Conservation (phyloP, 2,113 vertebrate species). For the Cynoglossus semilaevis region DNA sequence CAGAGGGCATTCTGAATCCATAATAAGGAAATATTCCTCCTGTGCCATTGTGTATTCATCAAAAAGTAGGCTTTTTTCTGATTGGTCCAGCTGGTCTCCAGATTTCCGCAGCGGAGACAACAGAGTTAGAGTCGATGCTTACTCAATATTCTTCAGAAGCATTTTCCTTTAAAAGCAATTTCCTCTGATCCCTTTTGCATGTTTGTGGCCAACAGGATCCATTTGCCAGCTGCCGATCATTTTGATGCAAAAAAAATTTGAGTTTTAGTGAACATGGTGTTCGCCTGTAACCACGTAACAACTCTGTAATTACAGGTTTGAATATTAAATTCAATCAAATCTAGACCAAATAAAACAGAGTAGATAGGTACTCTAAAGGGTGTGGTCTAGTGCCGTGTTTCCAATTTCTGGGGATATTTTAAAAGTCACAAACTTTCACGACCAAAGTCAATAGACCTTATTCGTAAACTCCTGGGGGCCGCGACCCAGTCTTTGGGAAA, state of each 20-base stretch:
- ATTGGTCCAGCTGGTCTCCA: conserved; percentile 52
- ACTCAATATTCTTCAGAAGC: conserved; percentile 61
- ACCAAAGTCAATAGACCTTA: too few species aligned
- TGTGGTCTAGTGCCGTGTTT: too few species aligned
- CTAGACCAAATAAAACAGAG: too few species aligned
- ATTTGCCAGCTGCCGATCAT: conserved; percentile 60
- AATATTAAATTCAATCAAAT: too few species aligned
- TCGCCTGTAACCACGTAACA: conserved; percentile 25
- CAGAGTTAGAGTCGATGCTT: conserved; percentile 41
- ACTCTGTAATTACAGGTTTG: too few species aligned
- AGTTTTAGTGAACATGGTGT: conserved; percentile 20
- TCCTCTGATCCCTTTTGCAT: conserved; percentile 47
- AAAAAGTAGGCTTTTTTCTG: conserved; percentile 49
- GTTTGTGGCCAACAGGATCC: conserved; percentile 31
- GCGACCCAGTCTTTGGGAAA: too few species aligned
- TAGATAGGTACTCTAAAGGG: too few species aligned
- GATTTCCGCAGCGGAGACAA: conserved; percentile 40
- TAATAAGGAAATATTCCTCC: conserved; percentile 72
- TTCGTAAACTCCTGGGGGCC: too few species aligned
- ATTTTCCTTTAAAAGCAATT: conserved; percentile 66
- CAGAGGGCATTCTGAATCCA: conserved; percentile 69
- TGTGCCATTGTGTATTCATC: conserved; percentile 63
- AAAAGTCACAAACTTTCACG: too few species aligned
- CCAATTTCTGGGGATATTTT: too few species aligned
- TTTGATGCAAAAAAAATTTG: conserved; percentile 25